These are phyloP conservation scores for Lamprotornis superbus DNA, from an alignment of 2,113 vertebrate genomes.

Conservation along the genomic window DNA sequence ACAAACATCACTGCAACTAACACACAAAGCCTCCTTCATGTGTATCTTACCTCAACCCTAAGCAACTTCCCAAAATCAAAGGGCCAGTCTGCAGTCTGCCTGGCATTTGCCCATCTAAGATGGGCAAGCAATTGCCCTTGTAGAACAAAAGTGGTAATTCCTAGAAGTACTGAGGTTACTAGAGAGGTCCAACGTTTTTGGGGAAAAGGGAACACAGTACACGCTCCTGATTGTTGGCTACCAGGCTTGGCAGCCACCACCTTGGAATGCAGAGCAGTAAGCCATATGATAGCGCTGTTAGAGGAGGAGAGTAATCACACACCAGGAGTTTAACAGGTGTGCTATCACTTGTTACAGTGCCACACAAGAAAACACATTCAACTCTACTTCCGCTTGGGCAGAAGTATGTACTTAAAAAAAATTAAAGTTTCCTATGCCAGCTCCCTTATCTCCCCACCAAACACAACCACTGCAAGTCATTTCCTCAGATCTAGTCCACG, in stretches of 20 bases:
- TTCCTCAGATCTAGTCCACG: not conserved
- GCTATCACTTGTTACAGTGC: not conserved
- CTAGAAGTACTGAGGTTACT: not conserved
- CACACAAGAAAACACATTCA: not conserved
- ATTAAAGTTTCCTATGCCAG: not conserved
- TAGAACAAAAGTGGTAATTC: accelerated
- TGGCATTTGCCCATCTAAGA: not conserved
- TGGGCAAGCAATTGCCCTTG: not conserved
- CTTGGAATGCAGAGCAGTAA: not conserved
- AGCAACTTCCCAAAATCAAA: not conserved
- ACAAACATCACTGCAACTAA: not conserved
- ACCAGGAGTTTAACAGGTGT: not conserved
- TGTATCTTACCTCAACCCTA: not conserved
- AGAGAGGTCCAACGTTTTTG: accelerated
- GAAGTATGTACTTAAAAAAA: not conserved
- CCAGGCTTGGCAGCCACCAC: not conserved
- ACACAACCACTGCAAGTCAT: accelerated
- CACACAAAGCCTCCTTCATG: not conserved
- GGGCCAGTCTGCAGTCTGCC: too few relatives aligned
- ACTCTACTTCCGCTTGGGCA: not conserved
- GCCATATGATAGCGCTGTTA: not conserved
- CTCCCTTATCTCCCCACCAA: not conserved
- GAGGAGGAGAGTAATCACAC: not conserved
- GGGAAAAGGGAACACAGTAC: not conserved
- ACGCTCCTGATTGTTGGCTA: accelerated